Evolutionary conservation across 2,113 vertebrate genomes (phyloP).

Genomic region (Pteruthius melanotis): DNA sequence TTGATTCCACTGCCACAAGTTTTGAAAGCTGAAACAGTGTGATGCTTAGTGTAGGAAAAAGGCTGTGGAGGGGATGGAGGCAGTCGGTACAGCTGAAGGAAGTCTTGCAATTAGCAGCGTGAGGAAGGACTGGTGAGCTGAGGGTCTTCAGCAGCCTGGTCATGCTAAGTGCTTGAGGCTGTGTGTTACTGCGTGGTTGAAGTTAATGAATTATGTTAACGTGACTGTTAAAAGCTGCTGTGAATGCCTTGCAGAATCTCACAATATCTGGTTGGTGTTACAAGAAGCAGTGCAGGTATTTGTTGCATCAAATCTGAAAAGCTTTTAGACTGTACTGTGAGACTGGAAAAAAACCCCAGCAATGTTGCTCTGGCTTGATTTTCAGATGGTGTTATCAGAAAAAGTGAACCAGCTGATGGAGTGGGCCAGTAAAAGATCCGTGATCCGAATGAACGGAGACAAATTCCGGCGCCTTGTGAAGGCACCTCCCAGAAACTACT

Average conservation of each 20-base stretch:
- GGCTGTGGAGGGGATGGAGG: too few species aligned
- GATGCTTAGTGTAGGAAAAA: not conserved
- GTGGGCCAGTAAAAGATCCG: conserved; percentile 89
- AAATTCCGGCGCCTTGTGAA: conserved; percentile 95
- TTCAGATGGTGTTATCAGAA: conserved; percentile 90
- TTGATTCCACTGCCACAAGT: accelerated
- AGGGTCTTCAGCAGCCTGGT: not conserved
- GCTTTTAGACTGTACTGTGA: not conserved
- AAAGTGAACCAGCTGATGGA: conserved; percentile 96
- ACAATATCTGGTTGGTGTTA: accelerated
- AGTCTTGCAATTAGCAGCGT: accelerated
- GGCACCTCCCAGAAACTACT: conserved; percentile 95
- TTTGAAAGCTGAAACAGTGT: not conserved
- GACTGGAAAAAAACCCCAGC: accelerated
- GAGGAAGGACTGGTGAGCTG: not conserved
- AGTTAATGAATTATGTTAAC: not conserved
- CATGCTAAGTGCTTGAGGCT: not conserved
- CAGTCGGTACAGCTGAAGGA: not conserved
- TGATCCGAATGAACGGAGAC: conserved; percentile 94
- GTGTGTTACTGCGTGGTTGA: not conserved
- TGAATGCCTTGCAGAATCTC: not conserved
- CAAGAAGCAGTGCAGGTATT: not conserved
- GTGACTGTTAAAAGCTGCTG: not conserved
- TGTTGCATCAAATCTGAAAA: not conserved
- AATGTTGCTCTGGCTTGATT: not conserved